Evolutionary conservation across 2,113 vertebrate species (phyloP).

Genomic region (Bettongia penicillata): DNA sequence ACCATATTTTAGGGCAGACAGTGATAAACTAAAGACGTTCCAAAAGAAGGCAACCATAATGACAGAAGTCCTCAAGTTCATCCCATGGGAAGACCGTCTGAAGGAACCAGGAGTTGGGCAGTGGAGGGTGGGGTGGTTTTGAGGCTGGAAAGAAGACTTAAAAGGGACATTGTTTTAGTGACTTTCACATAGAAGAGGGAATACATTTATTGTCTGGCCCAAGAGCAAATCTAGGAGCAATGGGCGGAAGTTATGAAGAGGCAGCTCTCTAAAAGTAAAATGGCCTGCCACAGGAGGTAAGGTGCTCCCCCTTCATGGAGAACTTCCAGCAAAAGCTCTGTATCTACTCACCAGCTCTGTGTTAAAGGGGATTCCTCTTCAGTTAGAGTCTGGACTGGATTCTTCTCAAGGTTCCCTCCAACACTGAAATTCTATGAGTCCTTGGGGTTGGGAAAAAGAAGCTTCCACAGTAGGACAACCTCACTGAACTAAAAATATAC

Average conservation of each 20-base stretch:
- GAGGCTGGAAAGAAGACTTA: neutral
- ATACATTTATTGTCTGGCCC: neutral
- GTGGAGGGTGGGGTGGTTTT: no score
- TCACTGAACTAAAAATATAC: neutral
- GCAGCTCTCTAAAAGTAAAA: neutral
- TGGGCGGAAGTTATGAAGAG: neutral
- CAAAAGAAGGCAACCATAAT: neutral
- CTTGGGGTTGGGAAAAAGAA: neutral
- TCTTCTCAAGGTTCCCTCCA: neutral
- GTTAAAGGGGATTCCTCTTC: neutral
- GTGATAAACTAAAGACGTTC: neutral
- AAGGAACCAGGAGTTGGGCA: neutral
- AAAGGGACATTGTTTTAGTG: neutral
- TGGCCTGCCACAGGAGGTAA: neutral
- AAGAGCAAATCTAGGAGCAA: neutral
- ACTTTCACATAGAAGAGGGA: neutral
- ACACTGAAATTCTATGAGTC: neutral
- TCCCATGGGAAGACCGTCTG: neutral
- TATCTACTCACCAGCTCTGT: neutral
- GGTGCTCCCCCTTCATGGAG: neutral
- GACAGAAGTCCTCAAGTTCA: neutral
- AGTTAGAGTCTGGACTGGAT: neutral
- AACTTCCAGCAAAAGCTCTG: neutral
- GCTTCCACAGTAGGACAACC: neutral
- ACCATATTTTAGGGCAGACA: neutral